phyloP scores from a whole-genome alignment of 2,888 invertebrate genomes.

The Drosophila affinis region DNA sequence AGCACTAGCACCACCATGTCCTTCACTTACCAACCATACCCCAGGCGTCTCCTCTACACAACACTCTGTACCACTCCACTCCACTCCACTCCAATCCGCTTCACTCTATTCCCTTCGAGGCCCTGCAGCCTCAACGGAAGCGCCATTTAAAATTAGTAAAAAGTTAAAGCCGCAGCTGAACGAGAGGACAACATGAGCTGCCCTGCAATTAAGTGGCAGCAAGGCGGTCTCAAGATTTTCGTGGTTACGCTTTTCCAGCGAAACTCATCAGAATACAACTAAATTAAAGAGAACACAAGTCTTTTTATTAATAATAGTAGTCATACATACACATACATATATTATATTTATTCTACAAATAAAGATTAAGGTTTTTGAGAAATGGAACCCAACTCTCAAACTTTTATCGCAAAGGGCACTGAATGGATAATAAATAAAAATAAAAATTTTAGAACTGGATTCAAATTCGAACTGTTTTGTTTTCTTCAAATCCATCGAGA shows the following conservation, averaged over 20 bases:
- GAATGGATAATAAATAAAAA: too few relatives aligned
- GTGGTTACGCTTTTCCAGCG: constrained; percentile 4
- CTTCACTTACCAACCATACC: background rate
- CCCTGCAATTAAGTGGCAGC: constrained; percentile 61
- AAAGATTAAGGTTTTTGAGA: too few relatives aligned
- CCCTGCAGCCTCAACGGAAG: constrained; percentile 13
- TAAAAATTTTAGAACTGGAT: too few relatives aligned
- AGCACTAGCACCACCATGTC: background rate
- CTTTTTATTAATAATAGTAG: too few relatives aligned
- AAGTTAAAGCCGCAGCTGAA: constrained; percentile 58
- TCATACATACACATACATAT: too few relatives aligned
- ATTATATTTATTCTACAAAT: too few relatives aligned
- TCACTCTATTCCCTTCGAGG: constrained; percentile 3
- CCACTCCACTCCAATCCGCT: background rate
- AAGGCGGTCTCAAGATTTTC: background rate
- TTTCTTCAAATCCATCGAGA: background rate
- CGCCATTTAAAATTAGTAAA: constrained; percentile 73
- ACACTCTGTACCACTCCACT: constrained; percentile 1
- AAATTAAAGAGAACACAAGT: too few relatives aligned
- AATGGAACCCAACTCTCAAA: too few relatives aligned
- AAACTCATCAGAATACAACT: too few relatives aligned
- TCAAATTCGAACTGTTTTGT: too few relatives aligned
- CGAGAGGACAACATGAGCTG: constrained; percentile 57
- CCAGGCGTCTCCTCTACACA: background rate
- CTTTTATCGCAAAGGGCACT: too few relatives aligned